phyloP scores from a whole-genome alignment of 1,140 invertebrate genomes.

The Littorina saxatilis region DNA sequence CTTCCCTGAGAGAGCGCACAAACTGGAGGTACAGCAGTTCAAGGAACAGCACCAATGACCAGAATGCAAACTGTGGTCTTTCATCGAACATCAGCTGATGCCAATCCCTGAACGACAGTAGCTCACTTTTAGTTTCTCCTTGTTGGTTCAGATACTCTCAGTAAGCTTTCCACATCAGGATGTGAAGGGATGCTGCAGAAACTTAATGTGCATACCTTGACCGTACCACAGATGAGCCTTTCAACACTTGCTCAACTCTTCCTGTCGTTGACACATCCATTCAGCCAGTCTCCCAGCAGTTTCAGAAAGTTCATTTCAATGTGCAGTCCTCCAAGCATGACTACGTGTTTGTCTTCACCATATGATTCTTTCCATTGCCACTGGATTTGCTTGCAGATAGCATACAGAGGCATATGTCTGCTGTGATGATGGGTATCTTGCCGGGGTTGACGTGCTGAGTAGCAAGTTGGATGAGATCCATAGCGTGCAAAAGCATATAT shows the following conservation, averaged over 20 bases:
- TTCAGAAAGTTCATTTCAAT: conserved; percentile 26
- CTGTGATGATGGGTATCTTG: conserved; percentile 45
- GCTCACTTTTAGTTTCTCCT: no score
- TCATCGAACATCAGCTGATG: no score
- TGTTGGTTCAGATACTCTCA: no score
- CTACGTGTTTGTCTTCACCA: conserved; percentile 59
- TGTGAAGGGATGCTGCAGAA: conserved; percentile 45
- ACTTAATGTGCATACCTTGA: conserved; percentile 49
- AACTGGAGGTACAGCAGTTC: no score
- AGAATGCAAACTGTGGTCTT: no score
- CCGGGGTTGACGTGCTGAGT: conserved; percentile 44
- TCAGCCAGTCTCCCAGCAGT: conserved; percentile 28
- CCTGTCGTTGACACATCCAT: conserved; percentile 38
- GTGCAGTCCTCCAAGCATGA: conserved; percentile 46
- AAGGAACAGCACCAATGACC: no score
- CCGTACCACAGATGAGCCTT: conserved; percentile 41
- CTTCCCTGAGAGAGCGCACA: no score
- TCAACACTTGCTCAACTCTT: conserved; percentile 44
- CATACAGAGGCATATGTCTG: conserved; percentile 52
- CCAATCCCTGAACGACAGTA: no score
- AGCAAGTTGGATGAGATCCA: conserved; percentile 41
- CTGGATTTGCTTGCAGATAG: conserved; percentile 51
- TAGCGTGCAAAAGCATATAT: conserved; percentile 45
- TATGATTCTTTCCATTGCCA: conserved; percentile 53
- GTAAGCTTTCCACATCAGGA: conserved; percentile 42